These are phyloP conservation scores for Geodia barretti DNA, from an alignment of 37 sponge, comb jelly and placozoan genomes.

Conservation along the genomic window DNA sequence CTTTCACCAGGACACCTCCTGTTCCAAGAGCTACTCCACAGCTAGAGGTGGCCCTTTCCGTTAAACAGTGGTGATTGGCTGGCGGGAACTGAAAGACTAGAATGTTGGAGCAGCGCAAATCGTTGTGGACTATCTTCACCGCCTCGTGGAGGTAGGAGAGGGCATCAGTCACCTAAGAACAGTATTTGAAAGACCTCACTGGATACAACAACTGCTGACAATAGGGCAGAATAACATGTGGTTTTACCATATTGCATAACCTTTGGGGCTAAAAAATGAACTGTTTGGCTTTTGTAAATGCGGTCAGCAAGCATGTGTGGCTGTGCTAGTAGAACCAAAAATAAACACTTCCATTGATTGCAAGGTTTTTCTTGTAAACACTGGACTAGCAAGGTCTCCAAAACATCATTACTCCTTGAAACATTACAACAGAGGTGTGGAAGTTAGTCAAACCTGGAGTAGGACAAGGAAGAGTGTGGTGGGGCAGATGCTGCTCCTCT, in stretches of 20 bases:
- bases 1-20: constrained; percentile 45
- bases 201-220: not conserved
- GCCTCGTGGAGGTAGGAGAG: constrained; percentile 47
- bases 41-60: not conserved
- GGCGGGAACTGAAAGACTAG: constrained; percentile 58
- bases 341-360: no score
- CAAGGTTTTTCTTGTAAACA: no score
- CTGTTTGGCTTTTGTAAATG: no score
- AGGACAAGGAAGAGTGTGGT: constrained; percentile 22
- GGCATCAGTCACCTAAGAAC: constrained; percentile 49
- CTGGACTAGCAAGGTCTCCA: no score
- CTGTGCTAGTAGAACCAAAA: no score
- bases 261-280: no score
- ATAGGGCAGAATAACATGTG: not conserved
- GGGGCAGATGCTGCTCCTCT: constrained; percentile 8
- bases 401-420: constrained; percentile 4
- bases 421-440: not conserved
- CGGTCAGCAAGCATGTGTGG: no score
- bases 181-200: not conserved
- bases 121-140: constrained; percentile 52
- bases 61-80: constrained; percentile 26
- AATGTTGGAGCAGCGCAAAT: constrained; percentile 55
- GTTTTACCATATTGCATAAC: no score
- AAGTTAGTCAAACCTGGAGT: constrained; percentile 39
- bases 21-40: not conserved